Conservation (phyloP, 1,140 invertebrate species). For the Panagrolaimus sp. region DNA sequence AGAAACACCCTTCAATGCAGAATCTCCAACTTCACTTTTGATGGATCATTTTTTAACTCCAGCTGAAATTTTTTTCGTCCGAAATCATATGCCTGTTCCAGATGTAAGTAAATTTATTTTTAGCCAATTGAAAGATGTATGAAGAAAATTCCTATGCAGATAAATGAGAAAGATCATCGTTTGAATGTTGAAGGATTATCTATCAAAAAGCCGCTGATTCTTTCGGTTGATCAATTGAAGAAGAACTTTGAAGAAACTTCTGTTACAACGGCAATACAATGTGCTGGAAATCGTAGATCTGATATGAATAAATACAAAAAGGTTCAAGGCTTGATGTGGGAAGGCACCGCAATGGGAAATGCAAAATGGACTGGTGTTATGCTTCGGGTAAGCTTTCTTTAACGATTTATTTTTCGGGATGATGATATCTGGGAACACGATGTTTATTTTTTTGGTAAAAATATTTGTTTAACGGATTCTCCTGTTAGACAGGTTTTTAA, state of each 20-base stretch:
- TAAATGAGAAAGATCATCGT: conserved; percentile 64
- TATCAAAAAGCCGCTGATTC: conserved; percentile 54
- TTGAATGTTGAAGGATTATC: conserved; percentile 68
- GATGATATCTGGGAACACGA: too few species aligned
- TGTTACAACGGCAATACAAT: conserved; percentile 81
- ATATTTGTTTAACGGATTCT: too few species aligned
- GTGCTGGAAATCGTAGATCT: conserved; percentile 85
- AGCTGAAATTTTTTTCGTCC: conserved; percentile 84
- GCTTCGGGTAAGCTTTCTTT: conserved; percentile 68
- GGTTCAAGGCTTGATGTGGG: conserved; percentile 84
- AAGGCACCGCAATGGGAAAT: conserved; percentile 81
- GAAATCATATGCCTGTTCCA: conserved; percentile 94
- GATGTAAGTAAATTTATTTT: conserved; percentile 62
- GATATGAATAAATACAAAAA: conserved; percentile 80
- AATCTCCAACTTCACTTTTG: conserved; percentile 74
- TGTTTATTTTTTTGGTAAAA: too few species aligned
- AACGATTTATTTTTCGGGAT: too few species aligned
- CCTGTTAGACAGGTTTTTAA: too few species aligned
- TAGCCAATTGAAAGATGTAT: not conserved
- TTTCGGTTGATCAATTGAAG: conserved; percentile 67
- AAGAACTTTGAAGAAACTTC: conserved; percentile 68
- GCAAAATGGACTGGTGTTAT: conserved; percentile 82
- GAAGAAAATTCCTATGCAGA: conserved; percentile 33
- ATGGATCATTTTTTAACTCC: conserved; percentile 80
- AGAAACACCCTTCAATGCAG: conserved; percentile 86